Evolutionary conservation across 2,888 invertebrate species (phyloP).

Genomic region (Tetragnatha montana): DNA sequence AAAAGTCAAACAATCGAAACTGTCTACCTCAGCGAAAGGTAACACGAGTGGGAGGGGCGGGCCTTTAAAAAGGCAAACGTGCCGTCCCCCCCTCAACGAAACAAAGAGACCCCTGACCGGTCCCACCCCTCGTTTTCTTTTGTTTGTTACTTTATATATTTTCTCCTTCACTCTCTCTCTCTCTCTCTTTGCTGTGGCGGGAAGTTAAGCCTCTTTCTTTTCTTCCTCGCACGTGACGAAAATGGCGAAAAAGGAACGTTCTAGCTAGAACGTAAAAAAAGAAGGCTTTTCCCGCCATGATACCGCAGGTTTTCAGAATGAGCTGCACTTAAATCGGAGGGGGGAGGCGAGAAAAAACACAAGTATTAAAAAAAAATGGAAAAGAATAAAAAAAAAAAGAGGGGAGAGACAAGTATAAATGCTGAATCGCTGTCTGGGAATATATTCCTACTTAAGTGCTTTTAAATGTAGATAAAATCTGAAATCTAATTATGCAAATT

Average conservation of each 20-base stretch:
- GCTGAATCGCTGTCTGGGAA: constrained; percentile 41
- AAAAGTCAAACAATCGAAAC: constrained; percentile 23
- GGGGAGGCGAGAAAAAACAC: background rate
- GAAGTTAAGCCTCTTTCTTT: constrained; percentile 54
- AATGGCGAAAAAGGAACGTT: constrained; percentile 48
- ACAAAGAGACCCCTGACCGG: constrained; percentile 34
- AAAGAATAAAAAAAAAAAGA: background rate
- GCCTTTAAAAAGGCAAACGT: constrained; percentile 47
- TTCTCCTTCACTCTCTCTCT: constrained; percentile 23
- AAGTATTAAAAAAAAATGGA: constrained; percentile 2
- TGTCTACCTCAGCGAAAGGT: constrained; percentile 33
- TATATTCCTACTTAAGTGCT: constrained; percentile 57
- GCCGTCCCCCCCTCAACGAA: constrained; percentile 38
- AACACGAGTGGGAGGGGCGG: background rate
- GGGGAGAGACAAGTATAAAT: constrained; percentile 23
- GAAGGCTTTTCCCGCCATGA: constrained; percentile 36
- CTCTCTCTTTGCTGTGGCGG: constrained; percentile 1
- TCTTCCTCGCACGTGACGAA: constrained; percentile 46
- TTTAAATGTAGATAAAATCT: constrained; percentile 66
- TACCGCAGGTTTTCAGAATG: constrained; percentile 66
- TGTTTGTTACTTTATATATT: constrained; percentile 7
- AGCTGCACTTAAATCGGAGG: constrained; percentile 45
- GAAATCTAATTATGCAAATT: constrained; percentile 67
- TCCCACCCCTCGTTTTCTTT: constrained; percentile 15
- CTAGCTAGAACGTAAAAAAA: background rate